Evolutionary conservation across 2,113 vertebrate genomes (phyloP).

Genomic region (Plestiodon gilberti): DNA sequence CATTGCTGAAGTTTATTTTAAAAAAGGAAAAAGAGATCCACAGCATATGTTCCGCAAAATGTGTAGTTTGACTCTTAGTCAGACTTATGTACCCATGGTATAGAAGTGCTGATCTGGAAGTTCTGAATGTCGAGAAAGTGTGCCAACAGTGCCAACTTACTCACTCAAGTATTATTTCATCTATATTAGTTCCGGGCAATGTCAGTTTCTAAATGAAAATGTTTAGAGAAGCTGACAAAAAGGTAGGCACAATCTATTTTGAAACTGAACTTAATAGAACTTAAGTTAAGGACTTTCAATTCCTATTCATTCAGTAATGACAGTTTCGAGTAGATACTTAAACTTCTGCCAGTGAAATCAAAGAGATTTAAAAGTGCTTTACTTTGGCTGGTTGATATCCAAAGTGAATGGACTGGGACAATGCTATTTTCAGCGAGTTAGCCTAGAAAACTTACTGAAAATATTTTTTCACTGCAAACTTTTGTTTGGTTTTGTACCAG

Average conservation of each 20-base stretch:
- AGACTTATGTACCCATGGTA: neutral
- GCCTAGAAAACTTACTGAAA: neutral
- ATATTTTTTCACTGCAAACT: neutral
- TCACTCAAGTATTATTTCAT: neutral
- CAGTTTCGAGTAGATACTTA: neutral
- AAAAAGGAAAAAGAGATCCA: neutral
- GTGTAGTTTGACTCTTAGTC: neutral
- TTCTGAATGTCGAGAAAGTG: neutral
- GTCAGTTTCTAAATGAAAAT: neutral
- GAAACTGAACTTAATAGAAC: neutral
- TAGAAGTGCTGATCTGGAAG: neutral
- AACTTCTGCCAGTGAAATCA: neutral
- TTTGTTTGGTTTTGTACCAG: neutral
- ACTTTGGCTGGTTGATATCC: neutral
- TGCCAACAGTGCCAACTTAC: neutral
- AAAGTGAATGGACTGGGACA: neutral
- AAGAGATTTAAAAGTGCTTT: neutral
- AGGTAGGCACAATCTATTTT: neutral
- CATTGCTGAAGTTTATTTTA: neutral
- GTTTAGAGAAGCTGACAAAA: neutral
- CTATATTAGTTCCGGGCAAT: neutral
- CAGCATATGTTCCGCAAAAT: neutral
- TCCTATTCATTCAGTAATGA: neutral
- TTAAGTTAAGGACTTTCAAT: neutral
- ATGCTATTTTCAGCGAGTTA: neutral